phyloP scores from a whole-genome alignment of 2,113 vertebrate species.

The Silurus asotus region DNA sequence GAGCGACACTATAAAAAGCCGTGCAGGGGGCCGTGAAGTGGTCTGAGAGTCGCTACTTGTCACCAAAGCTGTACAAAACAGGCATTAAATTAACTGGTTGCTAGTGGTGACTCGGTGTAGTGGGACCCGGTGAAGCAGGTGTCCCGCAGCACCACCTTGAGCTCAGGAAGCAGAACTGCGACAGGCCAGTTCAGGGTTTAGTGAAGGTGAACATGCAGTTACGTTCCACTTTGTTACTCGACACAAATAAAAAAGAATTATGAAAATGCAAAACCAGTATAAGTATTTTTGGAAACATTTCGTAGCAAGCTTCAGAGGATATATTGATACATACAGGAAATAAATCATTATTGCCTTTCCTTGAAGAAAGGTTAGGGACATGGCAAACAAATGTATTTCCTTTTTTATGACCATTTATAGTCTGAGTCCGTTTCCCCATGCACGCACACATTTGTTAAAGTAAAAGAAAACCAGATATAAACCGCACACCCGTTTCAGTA shows the following conservation, averaged over 20 bases:
- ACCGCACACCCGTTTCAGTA: neutral
- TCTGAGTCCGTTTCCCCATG: neutral
- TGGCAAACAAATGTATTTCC: neutral
- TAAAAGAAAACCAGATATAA: neutral
- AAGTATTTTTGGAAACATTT: neutral
- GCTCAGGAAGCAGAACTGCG: constrained; percentile 29
- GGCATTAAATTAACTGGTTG: constrained; percentile 9
- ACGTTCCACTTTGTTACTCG: neutral
- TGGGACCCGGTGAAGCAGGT: neutral
- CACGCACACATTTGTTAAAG: too few species aligned
- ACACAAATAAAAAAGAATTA: neutral
- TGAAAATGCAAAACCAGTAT: neutral
- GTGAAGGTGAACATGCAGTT: neutral
- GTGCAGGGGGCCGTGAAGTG: neutral
- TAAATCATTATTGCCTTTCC: neutral
- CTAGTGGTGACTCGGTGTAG: neutral
- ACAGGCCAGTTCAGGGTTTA: neutral
- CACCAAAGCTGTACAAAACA: constrained; percentile 18
- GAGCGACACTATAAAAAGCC: neutral
- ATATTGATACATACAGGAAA: neutral
- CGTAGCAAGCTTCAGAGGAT: neutral
- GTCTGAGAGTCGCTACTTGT: neutral
- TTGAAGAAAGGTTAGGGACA: neutral
- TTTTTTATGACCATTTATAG: neutral
- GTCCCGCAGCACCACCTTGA: constrained; percentile 40